Evolutionary conservation across 2,113 vertebrate species (phyloP).

Genomic region (Chunga burmeisteri): DNA sequence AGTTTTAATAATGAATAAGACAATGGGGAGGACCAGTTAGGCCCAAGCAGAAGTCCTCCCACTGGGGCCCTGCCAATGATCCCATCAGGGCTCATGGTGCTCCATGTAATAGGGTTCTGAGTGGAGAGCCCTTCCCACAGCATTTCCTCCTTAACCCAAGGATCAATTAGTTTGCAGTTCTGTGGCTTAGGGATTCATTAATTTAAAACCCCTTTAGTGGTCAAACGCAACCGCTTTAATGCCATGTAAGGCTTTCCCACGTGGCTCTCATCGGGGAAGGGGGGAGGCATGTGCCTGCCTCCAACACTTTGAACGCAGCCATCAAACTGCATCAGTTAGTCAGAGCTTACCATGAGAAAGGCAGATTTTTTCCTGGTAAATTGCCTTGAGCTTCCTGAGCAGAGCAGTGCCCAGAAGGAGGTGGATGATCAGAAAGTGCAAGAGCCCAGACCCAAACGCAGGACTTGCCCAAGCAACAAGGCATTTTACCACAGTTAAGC

Average conservation of each 20-base stretch:
- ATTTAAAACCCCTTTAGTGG: neutral
- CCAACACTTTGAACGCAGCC: neutral
- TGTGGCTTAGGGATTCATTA: neutral
- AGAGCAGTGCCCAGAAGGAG: neutral
- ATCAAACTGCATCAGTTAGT: neutral
- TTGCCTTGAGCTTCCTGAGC: neutral
- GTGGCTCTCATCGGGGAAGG: accelerated
- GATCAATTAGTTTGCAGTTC: neutral
- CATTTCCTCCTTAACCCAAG: neutral
- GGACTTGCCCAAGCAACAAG: neutral
- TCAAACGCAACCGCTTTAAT: neutral
- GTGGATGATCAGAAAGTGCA: neutral
- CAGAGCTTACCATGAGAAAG: neutral
- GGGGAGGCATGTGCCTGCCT: neutral
- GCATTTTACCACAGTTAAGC: neutral
- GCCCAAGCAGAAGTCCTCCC: neutral
- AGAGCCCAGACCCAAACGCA: neutral
- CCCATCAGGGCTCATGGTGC: neutral
- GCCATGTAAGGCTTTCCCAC: neutral
- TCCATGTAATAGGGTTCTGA: neutral
- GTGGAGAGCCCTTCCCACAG: neutral
- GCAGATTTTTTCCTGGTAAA: neutral
- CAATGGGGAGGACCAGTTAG: neutral
- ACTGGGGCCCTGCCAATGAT: neutral
- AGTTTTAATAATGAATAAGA: neutral